Base-by-base conservation (phyloP, 2,888 invertebrate species). In the Emmelina monodactyla region DNA sequence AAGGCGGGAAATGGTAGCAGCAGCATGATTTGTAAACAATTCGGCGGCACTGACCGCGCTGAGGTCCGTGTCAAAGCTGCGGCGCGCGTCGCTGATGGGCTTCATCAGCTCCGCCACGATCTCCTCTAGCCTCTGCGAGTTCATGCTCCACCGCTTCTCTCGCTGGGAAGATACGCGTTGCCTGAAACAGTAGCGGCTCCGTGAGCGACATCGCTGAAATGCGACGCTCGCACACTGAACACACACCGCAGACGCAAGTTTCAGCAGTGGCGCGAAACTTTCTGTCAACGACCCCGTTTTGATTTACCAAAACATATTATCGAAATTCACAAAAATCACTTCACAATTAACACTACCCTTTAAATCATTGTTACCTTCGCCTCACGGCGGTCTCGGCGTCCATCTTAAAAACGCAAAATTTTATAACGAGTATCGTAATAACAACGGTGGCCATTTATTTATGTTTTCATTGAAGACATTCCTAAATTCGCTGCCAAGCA, bases 391-490 rank as follows among this genome's bases (percentile, higher is more conserved):
- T 55, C 47, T 65, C 64, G 62, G 67, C 78, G 64, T 78, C 79
- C 79, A 80, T 80, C 69, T 73, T 71, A 72, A 51, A 67, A 65
- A 66, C 63, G 70, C 60, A 57, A 54, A 66, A 56, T 62, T 50
- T 54, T 55, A 49, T 49, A 62, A 72, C 60, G 62, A 72, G 64
- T 60, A 68, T 70, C 72, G 72, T 75, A 75, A 71, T 53, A 63
- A 59, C 54, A 70, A 76, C 64, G 71, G 76, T 78, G 76, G 67
- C 79, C 79, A 79, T 79, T 78, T 79, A 79, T 76, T 78, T 72
- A 69, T 55, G 70, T 73, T 78, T 78, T 71, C 39, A 47, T 47
- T 48, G 55, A 67, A 69, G 62, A 71, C 62, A 67, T 67, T 69
- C 34, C 54, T 55, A 43, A 50, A 55, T 56, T 65, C 55, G 65